Evolutionary conservation across 2,888 invertebrate species (phyloP).

Genomic region (Helleia helle): DNA sequence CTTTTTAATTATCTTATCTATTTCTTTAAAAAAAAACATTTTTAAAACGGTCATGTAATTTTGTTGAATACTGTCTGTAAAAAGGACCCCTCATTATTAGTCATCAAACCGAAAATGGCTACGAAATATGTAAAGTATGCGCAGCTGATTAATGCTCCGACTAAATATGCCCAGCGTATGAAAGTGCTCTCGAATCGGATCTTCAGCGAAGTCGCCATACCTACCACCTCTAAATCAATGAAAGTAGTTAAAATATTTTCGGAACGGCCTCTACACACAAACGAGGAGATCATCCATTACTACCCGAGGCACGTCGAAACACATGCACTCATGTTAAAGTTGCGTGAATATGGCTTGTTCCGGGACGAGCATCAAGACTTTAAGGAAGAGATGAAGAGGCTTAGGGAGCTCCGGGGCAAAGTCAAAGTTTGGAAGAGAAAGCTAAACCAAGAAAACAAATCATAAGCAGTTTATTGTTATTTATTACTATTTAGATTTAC

Average conservation of each 20-base stretch:
- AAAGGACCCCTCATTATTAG: too few relatives aligned
- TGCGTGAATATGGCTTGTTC: constrained; percentile 85
- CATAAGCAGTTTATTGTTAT: constrained; percentile 8
- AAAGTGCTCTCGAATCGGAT: constrained; percentile 88
- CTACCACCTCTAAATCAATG: constrained; percentile 84
- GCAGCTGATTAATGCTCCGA: constrained; percentile 78
- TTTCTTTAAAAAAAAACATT: too few relatives aligned
- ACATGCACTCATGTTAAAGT: constrained; percentile 78
- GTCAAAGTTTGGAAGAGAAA: constrained; percentile 64
- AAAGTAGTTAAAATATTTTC: constrained; percentile 86
- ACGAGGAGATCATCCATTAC: constrained; percentile 83
- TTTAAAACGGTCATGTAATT: too few relatives aligned
- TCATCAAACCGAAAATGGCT: constrained; percentile 37
- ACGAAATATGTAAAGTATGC: constrained; percentile 82
- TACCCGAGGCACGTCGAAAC: constrained; percentile 91
- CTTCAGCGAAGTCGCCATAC: constrained; percentile 89
- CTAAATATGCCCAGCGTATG: constrained; percentile 90
- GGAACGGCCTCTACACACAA: constrained; percentile 81
- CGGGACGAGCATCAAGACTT: constrained; percentile 93
- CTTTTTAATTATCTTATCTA: too few relatives aligned
- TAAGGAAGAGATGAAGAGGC: constrained; percentile 87
- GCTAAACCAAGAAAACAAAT: constrained; percentile 25
- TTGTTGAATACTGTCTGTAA: too few relatives aligned
- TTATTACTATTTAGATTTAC: background rate
- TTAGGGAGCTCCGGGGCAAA: constrained; percentile 85